Conservation (phyloP, 2,113 vertebrate species). For the Morone saxatilis region DNA sequence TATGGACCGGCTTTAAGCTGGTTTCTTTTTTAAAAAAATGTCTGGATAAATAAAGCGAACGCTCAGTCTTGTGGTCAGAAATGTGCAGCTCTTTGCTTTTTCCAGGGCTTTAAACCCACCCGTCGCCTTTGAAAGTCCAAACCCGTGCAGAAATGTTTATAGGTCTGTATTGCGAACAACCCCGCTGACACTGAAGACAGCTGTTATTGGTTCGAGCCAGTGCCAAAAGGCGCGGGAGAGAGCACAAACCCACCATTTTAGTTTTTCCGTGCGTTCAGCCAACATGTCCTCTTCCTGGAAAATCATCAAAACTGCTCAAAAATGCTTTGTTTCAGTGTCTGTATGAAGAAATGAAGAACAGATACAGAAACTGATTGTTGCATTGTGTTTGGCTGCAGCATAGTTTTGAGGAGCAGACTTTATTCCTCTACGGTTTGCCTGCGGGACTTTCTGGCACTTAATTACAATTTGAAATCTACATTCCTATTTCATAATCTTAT, state of each 20-base stretch:
- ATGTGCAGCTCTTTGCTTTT: constrained; percentile 60
- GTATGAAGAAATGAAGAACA: constrained; percentile 49
- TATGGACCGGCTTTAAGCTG: constrained; percentile 1
- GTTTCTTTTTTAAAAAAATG: constrained; percentile 7
- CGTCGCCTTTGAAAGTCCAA: constrained; percentile 43
- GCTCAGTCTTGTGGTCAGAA: constrained; percentile 36
- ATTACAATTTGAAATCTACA: constrained; percentile 38
- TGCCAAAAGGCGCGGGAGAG: constrained; percentile 50
- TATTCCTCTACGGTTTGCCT: constrained; percentile 33
- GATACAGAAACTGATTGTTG: constrained; percentile 2
- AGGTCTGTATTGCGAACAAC: constrained; percentile 56
- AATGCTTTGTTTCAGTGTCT: constrained; percentile 39
- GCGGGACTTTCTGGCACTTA: constrained; percentile 5
- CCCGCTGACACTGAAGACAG: constrained; percentile 61
- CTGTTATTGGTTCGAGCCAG: constrained; percentile 54
- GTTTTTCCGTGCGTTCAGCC: constrained; percentile 49
- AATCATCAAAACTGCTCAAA: constrained; percentile 28
- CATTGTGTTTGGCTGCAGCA: constrained; percentile 19
- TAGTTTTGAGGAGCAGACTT: constrained; percentile 20
- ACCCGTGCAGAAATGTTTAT: constrained; percentile 65
- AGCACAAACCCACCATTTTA: constrained; percentile 63
- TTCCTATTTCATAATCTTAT: constrained; percentile 37
- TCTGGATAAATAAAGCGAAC: constrained; percentile 39
- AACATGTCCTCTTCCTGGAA: constrained; percentile 67
- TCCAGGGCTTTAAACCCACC: constrained; percentile 35